These are phyloP conservation scores for Hippocampus barbouri DNA, from an alignment of 2,113 vertebrate species.

Conservation along the genomic window DNA sequence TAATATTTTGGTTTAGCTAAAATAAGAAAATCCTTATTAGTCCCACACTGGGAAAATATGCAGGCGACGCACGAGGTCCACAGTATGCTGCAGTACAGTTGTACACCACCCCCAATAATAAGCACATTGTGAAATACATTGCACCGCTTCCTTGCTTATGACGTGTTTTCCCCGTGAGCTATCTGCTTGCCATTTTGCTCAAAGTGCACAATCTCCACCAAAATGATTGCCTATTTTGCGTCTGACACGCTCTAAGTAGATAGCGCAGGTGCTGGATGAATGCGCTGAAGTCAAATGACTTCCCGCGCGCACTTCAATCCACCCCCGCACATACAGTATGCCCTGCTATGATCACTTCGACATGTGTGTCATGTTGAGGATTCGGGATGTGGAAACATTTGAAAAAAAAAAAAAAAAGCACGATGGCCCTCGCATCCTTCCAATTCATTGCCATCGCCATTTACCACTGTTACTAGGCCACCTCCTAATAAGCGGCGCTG, in stretches of 20 bases:
- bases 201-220: slow-evolving; percentile 29
- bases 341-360: slow-evolving; percentile 60
- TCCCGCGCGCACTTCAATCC: slow-evolving; percentile 47
- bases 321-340: slow-evolving; percentile 52
- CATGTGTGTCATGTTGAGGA: slow-evolving; percentile 53
- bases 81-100: neutral
- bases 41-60: no score
- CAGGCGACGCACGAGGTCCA: no score
- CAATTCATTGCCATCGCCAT: neutral
- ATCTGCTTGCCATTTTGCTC: slow-evolving; percentile 18
- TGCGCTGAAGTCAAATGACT: slow-evolving; percentile 52
- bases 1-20: neutral
- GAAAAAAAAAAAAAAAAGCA: neutral
- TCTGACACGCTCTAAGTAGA: slow-evolving; percentile 41
- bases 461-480: neutral
- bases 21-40: neutral
- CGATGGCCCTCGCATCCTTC: slow-evolving; percentile 21
- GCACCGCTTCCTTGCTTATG: slow-evolving; percentile 14
- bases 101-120: neutral
- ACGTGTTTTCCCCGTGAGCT: neutral
- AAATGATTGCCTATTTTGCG: slow-evolving; percentile 42
- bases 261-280: slow-evolving; percentile 60
- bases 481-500: neutral
- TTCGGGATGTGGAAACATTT: slow-evolving; percentile 41
- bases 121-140: neutral